Conservation (phyloP, 1,140 invertebrate genomes). For the Nomia melanderi region DNA sequence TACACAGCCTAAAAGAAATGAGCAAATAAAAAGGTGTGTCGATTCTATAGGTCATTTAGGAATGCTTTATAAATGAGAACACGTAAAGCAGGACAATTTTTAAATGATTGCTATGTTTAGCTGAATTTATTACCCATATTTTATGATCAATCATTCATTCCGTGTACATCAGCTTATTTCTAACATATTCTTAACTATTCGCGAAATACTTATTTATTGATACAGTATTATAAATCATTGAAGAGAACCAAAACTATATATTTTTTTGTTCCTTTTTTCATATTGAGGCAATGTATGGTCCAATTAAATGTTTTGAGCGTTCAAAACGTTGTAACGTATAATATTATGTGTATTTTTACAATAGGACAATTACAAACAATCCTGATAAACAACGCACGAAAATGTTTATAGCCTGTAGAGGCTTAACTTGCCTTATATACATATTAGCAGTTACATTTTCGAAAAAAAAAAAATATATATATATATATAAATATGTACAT, state of each 20-base stretch:
- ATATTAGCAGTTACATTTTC: slow-evolving; percentile 51
- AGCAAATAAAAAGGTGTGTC: slow-evolving; percentile 26
- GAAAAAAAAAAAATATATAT: slow-evolving; percentile 34
- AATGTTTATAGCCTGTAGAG: slow-evolving; percentile 49
- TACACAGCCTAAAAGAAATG: slow-evolving; percentile 18
- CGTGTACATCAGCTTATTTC: slow-evolving; percentile 9
- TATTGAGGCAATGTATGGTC: slow-evolving; percentile 46
- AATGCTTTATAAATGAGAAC: slow-evolving; percentile 48
- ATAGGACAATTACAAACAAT: slow-evolving; percentile 33
- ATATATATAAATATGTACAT: slow-evolving; percentile 46
- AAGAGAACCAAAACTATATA: slow-evolving; percentile 21
- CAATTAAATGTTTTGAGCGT: slow-evolving; percentile 44
- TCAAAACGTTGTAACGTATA: slow-evolving; percentile 39
- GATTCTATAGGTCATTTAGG: slow-evolving; percentile 55
- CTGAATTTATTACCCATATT: slow-evolving; percentile 15
- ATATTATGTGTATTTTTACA: slow-evolving; percentile 51
- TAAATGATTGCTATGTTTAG: not conserved
- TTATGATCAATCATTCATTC: slow-evolving; percentile 9
- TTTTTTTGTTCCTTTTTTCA: slow-evolving; percentile 28
- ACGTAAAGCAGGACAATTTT: slow-evolving; percentile 28
- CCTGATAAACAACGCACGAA: slow-evolving; percentile 33
- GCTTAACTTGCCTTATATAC: slow-evolving; percentile 54
- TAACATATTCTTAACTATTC: slow-evolving; percentile 15
- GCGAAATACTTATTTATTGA: slow-evolving; percentile 31
- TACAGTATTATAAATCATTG: slow-evolving; percentile 33